Conservation (phyloP, 2,797 vertebrate genomes). For the Macrochelys suwanniensis region DNA sequence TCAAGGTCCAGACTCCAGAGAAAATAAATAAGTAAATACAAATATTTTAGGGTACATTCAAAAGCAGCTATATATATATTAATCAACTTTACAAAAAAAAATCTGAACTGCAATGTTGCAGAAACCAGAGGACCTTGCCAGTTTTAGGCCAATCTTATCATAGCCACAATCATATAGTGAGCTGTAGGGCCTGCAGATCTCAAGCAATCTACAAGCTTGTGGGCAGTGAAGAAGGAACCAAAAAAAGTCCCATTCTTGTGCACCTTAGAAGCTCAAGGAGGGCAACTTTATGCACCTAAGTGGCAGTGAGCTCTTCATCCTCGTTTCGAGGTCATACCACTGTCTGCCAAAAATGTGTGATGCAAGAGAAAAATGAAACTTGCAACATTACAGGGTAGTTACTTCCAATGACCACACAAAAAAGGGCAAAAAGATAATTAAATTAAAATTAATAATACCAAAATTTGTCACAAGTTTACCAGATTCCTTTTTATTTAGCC, state of each 20-base stretch:
- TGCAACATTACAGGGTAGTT: neutral
- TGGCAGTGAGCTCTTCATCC: accelerated
- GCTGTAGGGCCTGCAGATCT: too few species aligned
- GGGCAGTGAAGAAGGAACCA: too few species aligned
- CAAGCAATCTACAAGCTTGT: too few species aligned
- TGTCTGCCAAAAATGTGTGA: neutral
- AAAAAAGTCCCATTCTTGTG: too few species aligned
- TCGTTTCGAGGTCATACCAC: accelerated
- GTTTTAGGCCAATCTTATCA: too few species aligned
- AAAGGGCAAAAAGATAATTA: neutral
- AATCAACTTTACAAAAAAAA: neutral
- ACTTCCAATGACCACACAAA: neutral
- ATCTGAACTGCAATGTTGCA: neutral
- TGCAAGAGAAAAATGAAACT: neutral
- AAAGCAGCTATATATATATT: neutral
- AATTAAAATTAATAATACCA: neutral
- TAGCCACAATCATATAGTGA: too few species aligned
- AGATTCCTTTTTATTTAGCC: neutral
- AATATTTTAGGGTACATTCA: too few species aligned
- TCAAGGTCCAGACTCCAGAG: too few species aligned
- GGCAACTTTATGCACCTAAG: too few species aligned
- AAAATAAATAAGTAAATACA: too few species aligned
- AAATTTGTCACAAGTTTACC: neutral
- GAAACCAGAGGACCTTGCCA: neutral
- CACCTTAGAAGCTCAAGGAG: too few species aligned